A percentile compares a stretch with the other conserved stretches of the same genome.
phyloP scores from a whole-genome alignment of 1,140 invertebrate species.

The Ladona fulva region DNA sequence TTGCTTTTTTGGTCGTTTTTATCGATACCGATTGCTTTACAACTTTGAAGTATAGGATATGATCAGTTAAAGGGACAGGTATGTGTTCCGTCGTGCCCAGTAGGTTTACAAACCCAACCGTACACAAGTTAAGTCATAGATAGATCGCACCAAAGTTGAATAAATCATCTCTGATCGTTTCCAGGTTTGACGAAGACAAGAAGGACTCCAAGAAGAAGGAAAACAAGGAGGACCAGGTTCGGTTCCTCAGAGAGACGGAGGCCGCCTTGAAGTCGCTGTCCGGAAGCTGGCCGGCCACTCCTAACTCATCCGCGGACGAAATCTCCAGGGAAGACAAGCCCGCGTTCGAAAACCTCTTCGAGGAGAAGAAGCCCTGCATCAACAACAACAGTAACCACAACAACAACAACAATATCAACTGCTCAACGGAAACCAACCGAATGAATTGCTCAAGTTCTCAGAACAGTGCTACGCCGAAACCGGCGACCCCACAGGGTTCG shows the following conservation, averaged over 20 bases:
- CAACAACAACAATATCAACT: not conserved
- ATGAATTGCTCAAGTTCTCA: not conserved
- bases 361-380: slow-evolving; percentile 62
- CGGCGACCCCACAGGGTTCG: not conserved
- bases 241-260: slow-evolving; percentile 74
- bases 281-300: slow-evolving; percentile 63
- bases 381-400: not conserved
- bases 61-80: no score
- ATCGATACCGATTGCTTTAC: no score
- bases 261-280: slow-evolving; percentile 73
- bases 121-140: no score
- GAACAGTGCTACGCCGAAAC: no score
- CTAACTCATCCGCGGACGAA: slow-evolving; percentile 55
- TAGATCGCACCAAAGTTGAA: no score
- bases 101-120: no score
- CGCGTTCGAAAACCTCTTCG: slow-evolving; percentile 73
- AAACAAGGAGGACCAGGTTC: slow-evolving; percentile 50
- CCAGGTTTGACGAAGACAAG: no score
- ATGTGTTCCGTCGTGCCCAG: no score
- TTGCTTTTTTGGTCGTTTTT: no score
- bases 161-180: no score
- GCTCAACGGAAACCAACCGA: not conserved
- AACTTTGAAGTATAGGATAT: no score
- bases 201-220: not conserved
- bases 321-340: slow-evolving; percentile 45